phyloP scores from a whole-genome alignment of 2,797 vertebrate genomes.

The Acrossocheilus fasciatus region DNA sequence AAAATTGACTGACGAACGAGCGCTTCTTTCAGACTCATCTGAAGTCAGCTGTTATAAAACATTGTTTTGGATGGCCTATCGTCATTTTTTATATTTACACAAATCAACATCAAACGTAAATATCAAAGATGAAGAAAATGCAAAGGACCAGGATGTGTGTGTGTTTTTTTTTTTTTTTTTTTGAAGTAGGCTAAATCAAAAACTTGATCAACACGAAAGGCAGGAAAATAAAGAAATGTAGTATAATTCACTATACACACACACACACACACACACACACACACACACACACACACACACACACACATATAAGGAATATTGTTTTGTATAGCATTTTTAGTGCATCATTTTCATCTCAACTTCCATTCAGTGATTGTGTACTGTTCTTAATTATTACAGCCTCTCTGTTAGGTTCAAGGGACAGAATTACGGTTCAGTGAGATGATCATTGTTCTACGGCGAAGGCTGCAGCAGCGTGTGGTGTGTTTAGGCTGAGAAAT shows the following conservation, averaged over 20 bases:
- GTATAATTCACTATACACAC: background rate
- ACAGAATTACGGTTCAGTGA: constrained; percentile 21
- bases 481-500: constrained; percentile 37
- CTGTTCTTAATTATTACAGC: constrained; percentile 29
- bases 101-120: background rate
- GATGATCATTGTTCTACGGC: constrained; percentile 14
- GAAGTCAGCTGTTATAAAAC: background rate
- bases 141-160: background rate
- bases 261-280: background rate
- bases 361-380: constrained; percentile 1
- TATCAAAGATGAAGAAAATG: background rate
- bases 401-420: background rate
- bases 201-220: background rate
- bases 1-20: background rate
- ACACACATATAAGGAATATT: background rate
- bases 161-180: background rate
- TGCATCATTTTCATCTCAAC: background rate
- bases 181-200: background rate
- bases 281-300: background rate
- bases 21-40: background rate
- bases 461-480: background rate
- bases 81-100: background rate
- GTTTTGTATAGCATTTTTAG: background rate
- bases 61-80: background rate
- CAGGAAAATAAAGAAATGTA: background rate